Conservation (phyloP, 2,113 vertebrate genomes). For the Chloropsis cyanopogon region DNA sequence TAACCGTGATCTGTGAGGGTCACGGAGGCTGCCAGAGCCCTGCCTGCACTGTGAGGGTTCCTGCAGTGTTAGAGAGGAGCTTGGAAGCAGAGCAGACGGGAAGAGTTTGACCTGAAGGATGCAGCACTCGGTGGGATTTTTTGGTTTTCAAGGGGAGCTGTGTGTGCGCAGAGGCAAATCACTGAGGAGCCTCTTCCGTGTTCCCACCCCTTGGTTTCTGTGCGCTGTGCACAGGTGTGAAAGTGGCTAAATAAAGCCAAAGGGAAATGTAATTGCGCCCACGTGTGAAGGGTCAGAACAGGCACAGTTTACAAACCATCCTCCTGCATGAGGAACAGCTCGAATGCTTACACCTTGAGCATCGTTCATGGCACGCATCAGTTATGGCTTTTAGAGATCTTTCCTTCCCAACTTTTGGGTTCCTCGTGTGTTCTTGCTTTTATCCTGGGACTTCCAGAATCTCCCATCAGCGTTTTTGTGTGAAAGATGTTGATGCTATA, state of each 20-base stretch:
- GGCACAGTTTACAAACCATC: not conserved
- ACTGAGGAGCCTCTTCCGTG: not conserved
- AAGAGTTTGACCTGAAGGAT: not conserved
- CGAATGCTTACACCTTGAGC: not conserved
- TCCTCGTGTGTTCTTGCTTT: not conserved
- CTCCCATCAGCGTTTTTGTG: not conserved
- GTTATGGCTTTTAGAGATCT: not conserved
- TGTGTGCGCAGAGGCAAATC: not conserved
- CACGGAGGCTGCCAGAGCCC: not conserved
- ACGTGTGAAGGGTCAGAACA: not conserved
- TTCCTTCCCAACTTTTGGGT: not conserved
- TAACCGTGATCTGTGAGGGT: not conserved
- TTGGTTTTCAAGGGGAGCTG: not conserved
- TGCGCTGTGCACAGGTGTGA: not conserved
- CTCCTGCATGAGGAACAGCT: not conserved
- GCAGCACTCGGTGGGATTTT: not conserved
- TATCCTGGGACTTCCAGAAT: not conserved
- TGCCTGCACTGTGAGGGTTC: not conserved
- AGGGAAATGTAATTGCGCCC: not conserved
- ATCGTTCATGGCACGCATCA: not conserved
- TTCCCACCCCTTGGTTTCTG: not conserved
- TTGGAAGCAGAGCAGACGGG: not conserved
- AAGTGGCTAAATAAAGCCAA: not conserved
- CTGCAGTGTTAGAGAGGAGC: not conserved
- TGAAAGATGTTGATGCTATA: not conserved